Percentiles rank a stretch among this genome's conserved stretches.
These are phyloP conservation scores for Anas platyrhynchos DNA, from an alignment of 2,113 vertebrate genomes.

Conservation along the genomic window DNA sequence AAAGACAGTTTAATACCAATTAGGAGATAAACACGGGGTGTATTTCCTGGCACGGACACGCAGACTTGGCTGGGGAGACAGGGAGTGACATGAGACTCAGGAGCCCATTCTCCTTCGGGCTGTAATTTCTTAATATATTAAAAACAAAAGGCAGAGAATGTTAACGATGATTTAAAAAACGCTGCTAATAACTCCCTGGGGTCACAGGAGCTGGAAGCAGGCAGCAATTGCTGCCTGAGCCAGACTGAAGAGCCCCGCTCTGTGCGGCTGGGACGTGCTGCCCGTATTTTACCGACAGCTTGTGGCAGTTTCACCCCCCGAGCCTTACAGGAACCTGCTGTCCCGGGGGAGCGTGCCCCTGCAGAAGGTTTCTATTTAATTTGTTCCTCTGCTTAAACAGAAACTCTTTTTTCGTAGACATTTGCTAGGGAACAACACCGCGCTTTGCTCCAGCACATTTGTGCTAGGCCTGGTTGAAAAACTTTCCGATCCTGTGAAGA, in stretches of 20 bases:
- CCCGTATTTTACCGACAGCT: constrained; percentile 10
- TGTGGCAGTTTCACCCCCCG: constrained; percentile 19
- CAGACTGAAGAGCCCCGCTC: neutral
- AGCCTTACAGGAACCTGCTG: constrained; percentile 1
- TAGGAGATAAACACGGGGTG: neutral
- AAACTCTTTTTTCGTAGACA: neutral
- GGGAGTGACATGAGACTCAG: neutral
- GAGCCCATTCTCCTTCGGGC: neutral
- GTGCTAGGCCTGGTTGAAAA: neutral
- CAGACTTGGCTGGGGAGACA: neutral
- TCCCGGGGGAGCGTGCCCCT: neutral
- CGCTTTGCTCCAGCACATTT: neutral
- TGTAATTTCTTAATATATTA: constrained; percentile 30
- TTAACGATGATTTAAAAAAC: constrained; percentile 30
- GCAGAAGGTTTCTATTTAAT: constrained; percentile 41
- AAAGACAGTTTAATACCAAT: constrained; percentile 14
- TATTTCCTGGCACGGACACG: neutral
- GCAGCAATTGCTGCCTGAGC: neutral
- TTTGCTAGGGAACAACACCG: constrained; percentile 43
- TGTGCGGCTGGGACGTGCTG: neutral
- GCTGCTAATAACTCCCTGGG: constrained; percentile 19
- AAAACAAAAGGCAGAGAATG: constrained; percentile 23
- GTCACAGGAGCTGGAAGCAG: neutral
- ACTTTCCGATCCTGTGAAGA: neutral
- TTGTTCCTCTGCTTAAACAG: constrained; percentile 57